Conservation (phyloP, 1,140 invertebrate genomes). For the Drosophila eugracilis region DNA sequence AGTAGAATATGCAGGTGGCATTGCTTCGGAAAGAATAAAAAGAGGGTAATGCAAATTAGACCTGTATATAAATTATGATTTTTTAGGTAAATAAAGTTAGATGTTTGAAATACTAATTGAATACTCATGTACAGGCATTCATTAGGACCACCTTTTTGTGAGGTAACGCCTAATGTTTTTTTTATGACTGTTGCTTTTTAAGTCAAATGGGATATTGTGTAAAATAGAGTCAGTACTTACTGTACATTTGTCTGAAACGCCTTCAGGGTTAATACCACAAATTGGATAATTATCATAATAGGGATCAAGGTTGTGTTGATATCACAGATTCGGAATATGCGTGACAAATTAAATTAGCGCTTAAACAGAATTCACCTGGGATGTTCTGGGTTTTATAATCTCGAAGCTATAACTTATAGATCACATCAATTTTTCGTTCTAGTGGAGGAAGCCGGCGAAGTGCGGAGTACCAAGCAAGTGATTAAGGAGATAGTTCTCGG, state of each 20-base stretch:
- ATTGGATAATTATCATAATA: slow-evolving; percentile 27
- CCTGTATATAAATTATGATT: no score
- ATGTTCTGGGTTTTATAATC: background rate
- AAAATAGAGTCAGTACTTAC: background rate
- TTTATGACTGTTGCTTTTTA: background rate
- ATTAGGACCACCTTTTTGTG: background rate
- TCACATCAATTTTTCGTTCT: slow-evolving; percentile 19
- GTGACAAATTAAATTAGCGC: slow-evolving; percentile 37
- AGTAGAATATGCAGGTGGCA: slow-evolving; percentile 1
- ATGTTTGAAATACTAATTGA: background rate
- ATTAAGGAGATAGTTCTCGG: slow-evolving; percentile 88
- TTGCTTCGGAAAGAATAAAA: background rate
- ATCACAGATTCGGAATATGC: slow-evolving; percentile 4
- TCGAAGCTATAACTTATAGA: background rate
- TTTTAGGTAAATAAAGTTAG: background rate
- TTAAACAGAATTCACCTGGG: background rate
- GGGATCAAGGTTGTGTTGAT: slow-evolving; percentile 16
- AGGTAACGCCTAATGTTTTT: background rate
- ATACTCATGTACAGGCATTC: background rate
- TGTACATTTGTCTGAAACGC: background rate
- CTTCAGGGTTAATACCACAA: background rate
- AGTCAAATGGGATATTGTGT: background rate
- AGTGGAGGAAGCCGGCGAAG: slow-evolving; percentile 87
- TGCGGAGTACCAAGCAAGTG: slow-evolving; percentile 86
- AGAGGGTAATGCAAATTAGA: no score